phyloP scores from a whole-genome alignment of 1,140 invertebrate genomes.

The Ostrea denselamellosa region DNA sequence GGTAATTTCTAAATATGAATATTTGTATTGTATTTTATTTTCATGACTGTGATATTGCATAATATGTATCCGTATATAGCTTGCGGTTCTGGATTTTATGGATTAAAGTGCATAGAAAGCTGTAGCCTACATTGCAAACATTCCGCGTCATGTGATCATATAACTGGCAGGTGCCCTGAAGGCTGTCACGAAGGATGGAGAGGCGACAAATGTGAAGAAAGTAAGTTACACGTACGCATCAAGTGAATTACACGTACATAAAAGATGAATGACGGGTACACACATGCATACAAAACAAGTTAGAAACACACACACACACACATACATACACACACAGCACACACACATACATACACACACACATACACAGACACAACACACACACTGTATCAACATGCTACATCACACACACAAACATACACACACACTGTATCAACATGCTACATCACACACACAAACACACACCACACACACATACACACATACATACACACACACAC shows the following conservation, averaged over 20 bases:
- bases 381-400: no score
- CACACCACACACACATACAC: no score
- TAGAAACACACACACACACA: no score
- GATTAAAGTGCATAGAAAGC: not conserved
- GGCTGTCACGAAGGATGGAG: not conserved
- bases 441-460: no score
- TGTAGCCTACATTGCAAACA: not conserved
- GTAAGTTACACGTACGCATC: not conserved
- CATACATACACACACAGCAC: not conserved
- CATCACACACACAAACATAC: no score
- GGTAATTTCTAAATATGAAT: not conserved
- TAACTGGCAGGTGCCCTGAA: not conserved
- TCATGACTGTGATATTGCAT: not conserved
- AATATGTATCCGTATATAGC: not conserved
- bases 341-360: not conserved
- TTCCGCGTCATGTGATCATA: not conserved
- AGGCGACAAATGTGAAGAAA: not conserved
- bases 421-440: no score
- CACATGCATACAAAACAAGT: not conserved
- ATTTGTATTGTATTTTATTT: not conserved
- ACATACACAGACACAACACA: no score
- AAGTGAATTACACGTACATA: no score
- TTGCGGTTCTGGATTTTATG: not conserved
- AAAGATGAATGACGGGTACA: not conserved
- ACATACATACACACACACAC: no score